A percentile compares a stretch with the other conserved stretches of the same genome.
Conservation (phyloP, 2,113 vertebrate species). For the Xiphophorus couchianus region DNA sequence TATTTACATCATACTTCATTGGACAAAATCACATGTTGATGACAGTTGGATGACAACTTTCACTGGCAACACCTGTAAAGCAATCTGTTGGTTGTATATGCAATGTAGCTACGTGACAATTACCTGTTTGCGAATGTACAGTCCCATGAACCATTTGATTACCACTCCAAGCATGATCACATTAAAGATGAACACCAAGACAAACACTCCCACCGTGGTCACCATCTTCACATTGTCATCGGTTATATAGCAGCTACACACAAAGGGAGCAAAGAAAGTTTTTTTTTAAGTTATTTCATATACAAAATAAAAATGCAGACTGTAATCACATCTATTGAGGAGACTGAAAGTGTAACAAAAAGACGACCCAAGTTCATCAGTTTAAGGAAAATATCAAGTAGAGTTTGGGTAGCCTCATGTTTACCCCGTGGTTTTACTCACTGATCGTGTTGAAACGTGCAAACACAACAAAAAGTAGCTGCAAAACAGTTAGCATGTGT, state of each 20-base stretch:
- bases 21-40: no score
- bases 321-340: neutral
- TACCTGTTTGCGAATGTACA: slow-evolving; percentile 26
- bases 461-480: neutral
- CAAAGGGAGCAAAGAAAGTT: neutral
- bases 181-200: slow-evolving; percentile 60
- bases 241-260: slow-evolving; percentile 57
- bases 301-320: neutral
- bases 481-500: neutral
- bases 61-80: neutral
- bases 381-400: neutral
- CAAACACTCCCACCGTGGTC: slow-evolving; percentile 40
- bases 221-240: slow-evolving; percentile 21
- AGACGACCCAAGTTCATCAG: neutral
- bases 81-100: neutral
- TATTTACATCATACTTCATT: no score
- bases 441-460: neutral
- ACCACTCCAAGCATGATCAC: slow-evolving; percentile 28
- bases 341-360: neutral
- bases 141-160: slow-evolving; percentile 11
- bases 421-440: neutral
- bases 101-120: no score
- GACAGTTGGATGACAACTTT: no score
- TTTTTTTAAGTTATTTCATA: neutral
- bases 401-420: neutral